phyloP scores from a whole-genome alignment of 2,113 vertebrate species.

The Rhizomys pruinosus region DNA sequence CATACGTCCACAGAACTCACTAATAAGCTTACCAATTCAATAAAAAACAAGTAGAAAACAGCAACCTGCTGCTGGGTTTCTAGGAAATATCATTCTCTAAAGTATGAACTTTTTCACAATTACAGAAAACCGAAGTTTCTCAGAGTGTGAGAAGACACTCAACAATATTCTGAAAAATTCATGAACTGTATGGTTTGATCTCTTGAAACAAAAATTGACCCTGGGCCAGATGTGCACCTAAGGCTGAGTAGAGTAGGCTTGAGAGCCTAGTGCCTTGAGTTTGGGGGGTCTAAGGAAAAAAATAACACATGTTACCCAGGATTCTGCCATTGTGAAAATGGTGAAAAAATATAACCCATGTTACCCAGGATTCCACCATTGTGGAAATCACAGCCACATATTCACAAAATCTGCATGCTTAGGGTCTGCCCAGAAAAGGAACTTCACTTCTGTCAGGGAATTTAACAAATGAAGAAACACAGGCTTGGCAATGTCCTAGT shows the following conservation, averaged over 20 bases:
- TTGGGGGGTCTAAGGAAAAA: neutral
- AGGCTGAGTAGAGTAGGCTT: neutral
- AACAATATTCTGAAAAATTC: neutral
- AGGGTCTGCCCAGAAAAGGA: too few relatives aligned
- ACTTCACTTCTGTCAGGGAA: too few relatives aligned
- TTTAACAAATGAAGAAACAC: too few relatives aligned
- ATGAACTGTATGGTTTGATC: neutral
- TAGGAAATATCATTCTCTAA: neutral
- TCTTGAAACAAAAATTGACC: neutral
- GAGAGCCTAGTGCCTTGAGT: neutral
- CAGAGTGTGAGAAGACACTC: neutral
- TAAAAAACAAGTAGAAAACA: neutral
- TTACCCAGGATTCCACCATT: too few relatives aligned
- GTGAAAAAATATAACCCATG: too few relatives aligned
- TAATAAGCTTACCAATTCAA: neutral
- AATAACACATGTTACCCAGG: neutral
- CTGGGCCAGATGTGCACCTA: neutral
- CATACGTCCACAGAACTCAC: constrained; percentile 12
- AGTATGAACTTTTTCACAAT: neutral
- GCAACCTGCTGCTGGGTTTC: neutral
- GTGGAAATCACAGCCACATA: too few relatives aligned
- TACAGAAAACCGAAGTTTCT: neutral
- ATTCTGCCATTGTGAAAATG: neutral
- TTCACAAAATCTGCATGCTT: too few relatives aligned
- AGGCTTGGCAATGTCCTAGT: too few relatives aligned